Conservation (phyloP, 2,113 vertebrate species). For the Camelus bactrianus region DNA sequence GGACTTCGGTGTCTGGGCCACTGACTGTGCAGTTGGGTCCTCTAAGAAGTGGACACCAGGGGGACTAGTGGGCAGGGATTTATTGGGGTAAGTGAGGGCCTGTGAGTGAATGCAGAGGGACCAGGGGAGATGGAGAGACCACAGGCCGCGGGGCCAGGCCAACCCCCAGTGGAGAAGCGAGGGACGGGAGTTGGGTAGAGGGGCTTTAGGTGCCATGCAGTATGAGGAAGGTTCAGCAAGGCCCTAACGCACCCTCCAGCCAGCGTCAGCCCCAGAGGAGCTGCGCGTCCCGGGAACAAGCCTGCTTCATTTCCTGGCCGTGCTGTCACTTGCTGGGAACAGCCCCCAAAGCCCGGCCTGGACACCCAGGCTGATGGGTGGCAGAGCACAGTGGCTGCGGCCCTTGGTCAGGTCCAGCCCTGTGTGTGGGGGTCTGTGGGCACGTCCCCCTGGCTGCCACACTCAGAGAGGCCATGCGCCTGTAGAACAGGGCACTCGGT, state of each 20-base stretch:
- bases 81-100: not conserved
- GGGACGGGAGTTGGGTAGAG: not conserved
- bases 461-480: rapidly evolving
- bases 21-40: not conserved
- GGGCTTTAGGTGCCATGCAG: not conserved
- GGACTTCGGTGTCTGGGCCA: no score
- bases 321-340: not conserved
- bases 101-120: not conserved
- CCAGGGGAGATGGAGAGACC: not conserved
- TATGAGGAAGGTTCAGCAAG: no score
- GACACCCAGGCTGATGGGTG: rapidly evolving
- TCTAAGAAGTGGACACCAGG: not conserved
- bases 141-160: rapidly evolving
- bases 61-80: rapidly evolving
- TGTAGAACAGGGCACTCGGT: not conserved
- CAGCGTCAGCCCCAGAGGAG: not conserved
- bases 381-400: not conserved
- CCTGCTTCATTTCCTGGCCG: not conserved
- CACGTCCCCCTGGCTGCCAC: not conserved
- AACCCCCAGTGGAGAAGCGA: not conserved
- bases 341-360: rapidly evolving
- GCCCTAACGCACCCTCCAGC: no score
- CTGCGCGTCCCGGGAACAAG: not conserved
- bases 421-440: not conserved
- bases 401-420: not conserved